Evolutionary conservation across 2,113 vertebrate species (phyloP).

Genomic region (Toxostoma redivivum): DNA sequence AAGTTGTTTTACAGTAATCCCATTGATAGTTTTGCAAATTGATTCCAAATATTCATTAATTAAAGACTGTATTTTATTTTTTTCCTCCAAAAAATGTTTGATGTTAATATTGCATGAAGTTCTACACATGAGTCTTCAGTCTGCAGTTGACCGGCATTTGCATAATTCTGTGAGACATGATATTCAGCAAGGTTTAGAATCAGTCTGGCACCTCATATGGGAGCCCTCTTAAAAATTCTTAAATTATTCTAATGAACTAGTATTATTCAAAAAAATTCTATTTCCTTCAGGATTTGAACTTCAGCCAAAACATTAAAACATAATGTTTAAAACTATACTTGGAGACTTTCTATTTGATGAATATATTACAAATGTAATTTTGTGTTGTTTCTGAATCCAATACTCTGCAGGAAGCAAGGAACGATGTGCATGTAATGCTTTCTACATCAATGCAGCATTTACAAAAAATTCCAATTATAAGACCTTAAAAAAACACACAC

Average conservation of each 20-base stretch:
- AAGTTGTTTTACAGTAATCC: neutral
- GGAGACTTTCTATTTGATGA: neutral
- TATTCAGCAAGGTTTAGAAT: constrained; percentile 39
- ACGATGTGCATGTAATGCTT: neutral
- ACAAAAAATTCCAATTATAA: neutral
- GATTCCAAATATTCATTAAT: neutral
- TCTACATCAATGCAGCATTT: neutral
- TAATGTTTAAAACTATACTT: neutral
- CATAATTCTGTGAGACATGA: constrained; percentile 38
- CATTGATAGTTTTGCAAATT: neutral
- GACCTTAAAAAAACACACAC: neutral
- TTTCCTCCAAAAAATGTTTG: neutral
- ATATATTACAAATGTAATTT: neutral
- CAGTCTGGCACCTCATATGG: constrained; percentile 63
- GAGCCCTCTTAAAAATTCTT: constrained; percentile 33
- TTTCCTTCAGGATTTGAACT: constrained; percentile 15
- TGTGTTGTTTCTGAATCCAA: neutral
- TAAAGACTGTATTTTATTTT: neutral
- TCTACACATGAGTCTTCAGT: constrained; percentile 6
- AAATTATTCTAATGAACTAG: constrained; percentile 54
- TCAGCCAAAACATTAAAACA: constrained; percentile 7
- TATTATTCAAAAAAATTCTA: constrained; percentile 24
- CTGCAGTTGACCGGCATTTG: constrained; percentile 38
- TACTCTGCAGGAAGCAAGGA: neutral
- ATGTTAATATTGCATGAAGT: constrained; percentile 22